Conservation (phyloP, 2,113 vertebrate genomes). For the Salvelinus sp. region DNA sequence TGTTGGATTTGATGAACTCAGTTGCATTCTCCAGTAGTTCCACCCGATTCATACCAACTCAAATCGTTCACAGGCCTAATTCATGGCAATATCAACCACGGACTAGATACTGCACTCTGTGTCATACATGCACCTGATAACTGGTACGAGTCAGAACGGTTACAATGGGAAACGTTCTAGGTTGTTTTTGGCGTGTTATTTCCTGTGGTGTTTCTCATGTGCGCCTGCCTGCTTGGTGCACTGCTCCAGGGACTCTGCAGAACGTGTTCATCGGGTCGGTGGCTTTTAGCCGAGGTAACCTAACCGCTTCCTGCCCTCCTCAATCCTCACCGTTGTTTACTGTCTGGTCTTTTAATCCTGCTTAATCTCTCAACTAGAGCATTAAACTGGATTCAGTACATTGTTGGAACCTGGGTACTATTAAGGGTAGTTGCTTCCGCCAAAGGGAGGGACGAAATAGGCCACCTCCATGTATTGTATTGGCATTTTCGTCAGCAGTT, state of each 20-base stretch:
- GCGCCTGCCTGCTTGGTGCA: background rate
- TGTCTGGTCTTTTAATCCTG: slow-evolving; percentile 42
- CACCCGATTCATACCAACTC: too few relatives aligned
- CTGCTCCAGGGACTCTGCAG: slow-evolving; percentile 2
- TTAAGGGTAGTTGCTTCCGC: background rate
- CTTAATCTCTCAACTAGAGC: slow-evolving; percentile 43
- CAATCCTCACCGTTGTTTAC: slow-evolving; percentile 40
- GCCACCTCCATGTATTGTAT: too few relatives aligned
- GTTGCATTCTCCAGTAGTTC: too few relatives aligned
- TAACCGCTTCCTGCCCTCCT: slow-evolving; percentile 25
- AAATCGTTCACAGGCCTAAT: background rate
- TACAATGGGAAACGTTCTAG: too few relatives aligned
- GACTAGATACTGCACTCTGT: too few relatives aligned
- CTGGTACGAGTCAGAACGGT: too few relatives aligned
- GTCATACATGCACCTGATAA: too few relatives aligned
- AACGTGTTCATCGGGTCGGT: slow-evolving; percentile 25
- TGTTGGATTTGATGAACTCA: too few relatives aligned
- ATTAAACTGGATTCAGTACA: slow-evolving; percentile 39
- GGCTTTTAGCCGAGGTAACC: slow-evolving; percentile 22
- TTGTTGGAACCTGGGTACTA: slow-evolving; percentile 23
- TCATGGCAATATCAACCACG: too few relatives aligned
- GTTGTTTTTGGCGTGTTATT: background rate
- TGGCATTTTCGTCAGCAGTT: too few relatives aligned
- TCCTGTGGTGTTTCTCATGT: slow-evolving; percentile 14
- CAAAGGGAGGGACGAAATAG: too few relatives aligned